Base-by-base conservation (phyloP, 2,888 invertebrate species). In the Nudaria mundana region DNA sequence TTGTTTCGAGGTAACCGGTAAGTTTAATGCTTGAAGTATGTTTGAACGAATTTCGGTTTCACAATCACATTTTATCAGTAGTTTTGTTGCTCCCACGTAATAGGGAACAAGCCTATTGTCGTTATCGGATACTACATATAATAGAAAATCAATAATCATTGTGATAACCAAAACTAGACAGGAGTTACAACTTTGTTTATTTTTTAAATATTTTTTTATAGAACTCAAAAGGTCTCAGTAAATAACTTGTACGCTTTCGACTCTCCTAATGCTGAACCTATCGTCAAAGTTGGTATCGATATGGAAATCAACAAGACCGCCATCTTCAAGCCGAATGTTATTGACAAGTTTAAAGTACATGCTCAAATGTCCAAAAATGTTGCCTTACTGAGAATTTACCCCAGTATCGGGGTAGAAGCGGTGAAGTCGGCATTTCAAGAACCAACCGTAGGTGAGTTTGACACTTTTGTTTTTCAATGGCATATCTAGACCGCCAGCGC, bases 301-400 rank as follows among this genome's bases (percentile, higher is more conserved):
- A 93, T 97, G 44, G 92, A 94, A 60, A 90, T 94, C 2, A 85
- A 88, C 56, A 82, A 76, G 49, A 63, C 83, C 1, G 86, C 82
- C 0, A 76, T 87, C 38, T 87, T 89, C 61, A 80, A 81, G 23
- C 87, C 87, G 0, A 80, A 61, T 0, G 73, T 73, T 4, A 86
- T 88, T 22, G 76, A 84, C 40, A 93, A 91, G 56, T 96, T 96
- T 62, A 72, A 82, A 5, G 93, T 97, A 0, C 93, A 95, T 60
- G 90, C 93, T 1, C 89, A 90, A 8, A 90, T 98, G 71, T 95
- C 94, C 62, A 91, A 93, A 48, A 94, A 98, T 72, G 98, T 98
- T 2, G 96, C 95, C 0, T 76, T 98, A 13, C 74, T 98, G 28
- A 91, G 97, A 8, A 91, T 98, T 59, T 98, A 98, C 71, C 98